Evolutionary conservation across 2,113 vertebrate species (phyloP), one percentile per base, ranked within the genome.

Genomic region (Gasterosteus aculeatus): DNA sequence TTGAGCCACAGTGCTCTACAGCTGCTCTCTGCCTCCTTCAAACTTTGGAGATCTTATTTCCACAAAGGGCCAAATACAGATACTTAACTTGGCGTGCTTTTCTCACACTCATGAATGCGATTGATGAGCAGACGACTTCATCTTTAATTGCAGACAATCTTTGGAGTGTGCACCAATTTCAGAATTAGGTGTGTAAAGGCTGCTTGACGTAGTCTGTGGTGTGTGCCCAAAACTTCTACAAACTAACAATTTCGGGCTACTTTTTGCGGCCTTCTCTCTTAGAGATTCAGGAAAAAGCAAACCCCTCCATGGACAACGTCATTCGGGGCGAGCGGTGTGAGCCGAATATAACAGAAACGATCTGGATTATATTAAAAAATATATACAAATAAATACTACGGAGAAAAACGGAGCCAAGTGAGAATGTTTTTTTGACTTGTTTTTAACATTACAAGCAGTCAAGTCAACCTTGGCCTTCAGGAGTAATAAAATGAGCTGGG

Each of bases 111-210:
- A 56, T 29, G 46, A 78, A 59, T 29, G 46, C 5, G 14, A 69
- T 47, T 65, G 64, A 75, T 59, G 46, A 59, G 46, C 8, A 31
- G 47, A 54, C 46, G 14, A 78, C 53, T 44, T 41, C 2, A n/a
- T 60, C 38, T 66, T 46, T 62, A 16, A 69, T 69, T 2, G 2
- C 39, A 69, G 42, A 46, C 64, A n/a, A 53, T 44, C 60, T 67
- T 65, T 26, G 56, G 41, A 71, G 35, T 22, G 26, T 76, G 71
- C n/a, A 56, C 75, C 57, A 26, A 72, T 71, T 75, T 75, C 67
- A 54, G 64, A 46, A 66, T 72, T 10, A 53, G 33, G 51, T 22
- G 22, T 51, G 19, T 22, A 19, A 63, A 79, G 35, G n/a, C 64
- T 64, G 70, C 63, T 41, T 78, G 64, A 73, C 51, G 63, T 12